A percentile compares a stretch with the other conserved stretches of the same genome.
phyloP scores from a whole-genome alignment of 2,888 invertebrate genomes.

The Urechis unicinctus region DNA sequence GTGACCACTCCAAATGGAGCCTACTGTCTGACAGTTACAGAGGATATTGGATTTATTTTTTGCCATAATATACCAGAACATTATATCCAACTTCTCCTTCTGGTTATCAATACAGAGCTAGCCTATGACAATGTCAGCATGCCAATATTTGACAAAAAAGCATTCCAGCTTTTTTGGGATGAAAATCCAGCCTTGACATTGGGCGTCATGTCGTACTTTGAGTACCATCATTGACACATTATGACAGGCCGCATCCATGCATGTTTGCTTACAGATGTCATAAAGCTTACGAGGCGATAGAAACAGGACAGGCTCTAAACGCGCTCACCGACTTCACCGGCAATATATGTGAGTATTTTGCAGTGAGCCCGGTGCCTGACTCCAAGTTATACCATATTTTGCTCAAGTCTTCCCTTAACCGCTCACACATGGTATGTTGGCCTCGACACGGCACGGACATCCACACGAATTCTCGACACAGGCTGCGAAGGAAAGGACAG shows the following conservation, averaged over 20 bases:
- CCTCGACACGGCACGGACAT: neutral
- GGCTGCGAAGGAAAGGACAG: too few relatives aligned
- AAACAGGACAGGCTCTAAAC: slow-evolving; percentile 34
- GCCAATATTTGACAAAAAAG: too few relatives aligned
- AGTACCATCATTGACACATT: neutral
- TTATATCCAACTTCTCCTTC: too few relatives aligned
- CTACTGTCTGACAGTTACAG: too few relatives aligned
- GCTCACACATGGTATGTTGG: slow-evolving; percentile 18
- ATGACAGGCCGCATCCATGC: neutral
- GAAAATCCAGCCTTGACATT: too few relatives aligned
- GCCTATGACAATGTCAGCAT: too few relatives aligned
- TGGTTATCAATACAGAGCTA: too few relatives aligned
- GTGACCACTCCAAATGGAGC: too few relatives aligned
- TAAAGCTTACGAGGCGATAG: slow-evolving; percentile 42
- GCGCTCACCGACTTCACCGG: slow-evolving; percentile 42
- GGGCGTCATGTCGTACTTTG: neutral
- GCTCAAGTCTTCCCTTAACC: slow-evolving; percentile 31
- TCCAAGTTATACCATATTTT: slow-evolving; percentile 33
- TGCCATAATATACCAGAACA: too few relatives aligned
- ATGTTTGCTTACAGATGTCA: slow-evolving; percentile 34
- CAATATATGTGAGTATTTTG: slow-evolving; percentile 31
- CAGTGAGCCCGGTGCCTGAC: neutral
- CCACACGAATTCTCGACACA: too few relatives aligned
- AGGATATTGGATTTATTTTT: too few relatives aligned
- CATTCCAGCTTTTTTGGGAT: too few relatives aligned